Evolutionary conservation across 2,113 vertebrate genomes (phyloP).

Genomic region (Grammomys dolichurus): DNA sequence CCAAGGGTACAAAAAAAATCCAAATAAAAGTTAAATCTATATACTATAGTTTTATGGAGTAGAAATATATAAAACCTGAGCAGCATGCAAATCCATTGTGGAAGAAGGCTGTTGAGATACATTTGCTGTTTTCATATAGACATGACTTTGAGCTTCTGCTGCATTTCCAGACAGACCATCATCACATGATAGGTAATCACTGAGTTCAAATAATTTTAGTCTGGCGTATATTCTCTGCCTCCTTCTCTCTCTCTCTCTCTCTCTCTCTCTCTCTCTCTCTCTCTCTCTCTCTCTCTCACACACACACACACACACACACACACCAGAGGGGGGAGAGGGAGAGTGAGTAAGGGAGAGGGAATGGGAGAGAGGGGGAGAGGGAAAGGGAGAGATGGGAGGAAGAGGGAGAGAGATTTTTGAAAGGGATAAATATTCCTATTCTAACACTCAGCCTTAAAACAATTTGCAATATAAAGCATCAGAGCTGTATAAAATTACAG

Average conservation of each 20-base stretch:
- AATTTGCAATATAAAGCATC: not conserved
- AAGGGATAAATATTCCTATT: not conserved
- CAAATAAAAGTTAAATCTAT: not conserved
- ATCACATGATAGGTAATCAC: not conserved
- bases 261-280: not conserved
- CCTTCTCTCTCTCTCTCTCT: not conserved
- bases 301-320: not conserved
- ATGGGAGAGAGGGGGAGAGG: too few species aligned
- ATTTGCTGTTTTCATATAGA: not conserved
- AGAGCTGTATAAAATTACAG: not conserved
- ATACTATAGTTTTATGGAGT: slow-evolving; percentile 1
- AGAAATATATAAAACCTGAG: slow-evolving; percentile 34
- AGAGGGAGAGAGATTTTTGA: not conserved
- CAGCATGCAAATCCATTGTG: not conserved
- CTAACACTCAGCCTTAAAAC: slow-evolving; percentile 8
- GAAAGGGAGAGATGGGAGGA: too few species aligned
- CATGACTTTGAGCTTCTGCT: not conserved
- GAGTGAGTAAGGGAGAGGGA: too few species aligned
- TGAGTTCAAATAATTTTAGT: slow-evolving; percentile 1
- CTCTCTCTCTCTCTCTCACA: too few species aligned
- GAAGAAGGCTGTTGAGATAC: slow-evolving; percentile 41
- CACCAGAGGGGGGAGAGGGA: too few species aligned
- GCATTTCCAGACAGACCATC: not conserved
- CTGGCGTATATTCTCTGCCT: too few species aligned
- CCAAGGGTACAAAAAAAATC: not conserved